A percentile compares a stretch with the other conserved stretches of the same genome.
Conservation (phyloP, 1,140 invertebrate genomes). For the Caenorhabditis briggsae region DNA sequence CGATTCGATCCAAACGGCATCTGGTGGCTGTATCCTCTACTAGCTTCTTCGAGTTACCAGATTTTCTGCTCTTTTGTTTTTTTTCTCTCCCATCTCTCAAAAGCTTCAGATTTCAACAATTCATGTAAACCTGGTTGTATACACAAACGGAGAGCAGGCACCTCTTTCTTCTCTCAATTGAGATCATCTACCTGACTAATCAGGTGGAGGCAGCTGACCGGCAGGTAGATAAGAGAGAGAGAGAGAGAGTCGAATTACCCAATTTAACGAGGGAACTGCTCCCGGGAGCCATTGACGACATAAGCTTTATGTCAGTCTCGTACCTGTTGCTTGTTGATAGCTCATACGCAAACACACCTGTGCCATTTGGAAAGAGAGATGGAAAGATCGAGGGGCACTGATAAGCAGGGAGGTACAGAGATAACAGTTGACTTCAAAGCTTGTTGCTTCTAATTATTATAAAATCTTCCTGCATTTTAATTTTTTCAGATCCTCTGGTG, state of each 20-base stretch:
- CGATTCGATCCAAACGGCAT: too few species aligned
- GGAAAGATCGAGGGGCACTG: neutral
- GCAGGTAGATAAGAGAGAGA: neutral
- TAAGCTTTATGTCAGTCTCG: neutral
- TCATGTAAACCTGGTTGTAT: constrained; percentile 1
- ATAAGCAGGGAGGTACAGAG: neutral
- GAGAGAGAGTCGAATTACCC: constrained; percentile 47
- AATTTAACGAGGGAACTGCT: constrained; percentile 40
- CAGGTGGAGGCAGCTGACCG: constrained; percentile 50
- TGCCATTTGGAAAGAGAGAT: neutral
- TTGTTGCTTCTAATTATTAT: too few species aligned
- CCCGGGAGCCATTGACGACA: constrained; percentile 20
- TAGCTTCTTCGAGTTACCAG: too few species aligned
- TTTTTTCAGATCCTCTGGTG: constrained; percentile 12
- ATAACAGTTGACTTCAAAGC: too few species aligned
- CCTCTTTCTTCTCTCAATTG: neutral
- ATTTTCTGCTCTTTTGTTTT: too few species aligned
- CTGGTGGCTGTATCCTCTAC: too few species aligned
- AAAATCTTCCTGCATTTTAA: too few species aligned
- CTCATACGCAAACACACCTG: constrained; percentile 53
- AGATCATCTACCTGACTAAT: constrained; percentile 53
- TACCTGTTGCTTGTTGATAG: constrained; percentile 55
- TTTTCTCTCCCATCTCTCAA: neutral
- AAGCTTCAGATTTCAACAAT: neutral
- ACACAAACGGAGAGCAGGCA: constrained; percentile 6